Evolutionary conservation across 2,888 invertebrate genomes (phyloP), one percentile per base, ranked within the genome.

Genomic region (Metalampra italica): DNA sequence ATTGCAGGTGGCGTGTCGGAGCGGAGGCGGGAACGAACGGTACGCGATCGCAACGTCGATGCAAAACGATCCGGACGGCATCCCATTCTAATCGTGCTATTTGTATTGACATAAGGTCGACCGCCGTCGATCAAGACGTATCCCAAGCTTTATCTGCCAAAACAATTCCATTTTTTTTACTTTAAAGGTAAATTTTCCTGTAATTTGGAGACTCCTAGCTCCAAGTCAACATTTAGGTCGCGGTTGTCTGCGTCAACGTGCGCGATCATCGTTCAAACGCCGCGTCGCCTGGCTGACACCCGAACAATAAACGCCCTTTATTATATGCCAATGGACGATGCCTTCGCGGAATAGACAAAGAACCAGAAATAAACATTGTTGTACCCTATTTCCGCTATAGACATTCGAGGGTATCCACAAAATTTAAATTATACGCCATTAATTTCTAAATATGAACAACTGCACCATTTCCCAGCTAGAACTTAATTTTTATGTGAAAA

Each of bases 181-280:
- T 11, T 34, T 11, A 11, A 34, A 11, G 8, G 11, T 34, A 34
- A 11, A 34, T 11, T 34, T 34, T 11, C 34, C 9, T 7, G 8
- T 11, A 9, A 9, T 34, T 34, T 34, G 49, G 29, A 8, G 12
- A 9, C 12, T 7, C 40, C 15, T 14, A 8, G 15, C 39, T 7
- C 39, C 40, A 4, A 14, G 5, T 5, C 14, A 12, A 14, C 22
- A 42, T 29, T 29, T 29, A 15, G 67, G 65, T 63, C 66, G 62
- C 57, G 62, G 11, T 9, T n/a, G 36, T 1, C 66, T 68, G 62
- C 62, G 63, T 63, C 69, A 70, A 74, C 72, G 68, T 55, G 55
- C 63, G 51, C 62, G 66, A 65, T 64, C 75, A 78, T 81, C 69
- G 66, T 72, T 81, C 80, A 80, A 70, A 45, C 51, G 46, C 62